Base-by-base conservation (phyloP, 92 coral and sea anemone species). In the Paragorgia papillata region DNA sequence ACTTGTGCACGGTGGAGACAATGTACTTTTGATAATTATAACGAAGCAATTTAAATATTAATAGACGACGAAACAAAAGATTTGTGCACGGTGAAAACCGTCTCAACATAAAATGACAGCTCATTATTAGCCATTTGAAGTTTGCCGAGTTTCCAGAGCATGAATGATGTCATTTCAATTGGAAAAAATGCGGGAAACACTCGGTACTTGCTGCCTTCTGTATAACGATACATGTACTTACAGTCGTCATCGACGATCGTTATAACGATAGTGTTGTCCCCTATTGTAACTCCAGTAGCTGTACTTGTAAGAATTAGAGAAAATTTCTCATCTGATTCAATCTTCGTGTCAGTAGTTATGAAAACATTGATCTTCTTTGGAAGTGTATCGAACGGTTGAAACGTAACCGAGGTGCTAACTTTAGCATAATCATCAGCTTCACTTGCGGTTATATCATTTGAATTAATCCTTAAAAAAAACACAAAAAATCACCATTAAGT, bases 161-260 rank as follows among this genome's bases (percentile, higher is more conserved):
- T n/a, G n/a, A n/a, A n/a, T n/a, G n/a, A n/a, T n/a, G n/a, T n/a
- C n/a, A n/a, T n/a, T n/a, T n/a, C n/a, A n/a, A n/a, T n/a, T n/a
- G n/a, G n/a, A n/a, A n/a, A n/a, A n/a, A n/a, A n/a, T n/a, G n/a
- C n/a, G n/a, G n/a, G n/a, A n/a, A n/a, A n/a, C n/a, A n/a, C n/a
- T n/a, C n/a, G n/a, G n/a, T n/a, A n/a, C n/a, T n/a, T n/a, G n/a
- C n/a, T n/a, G n/a, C n/a, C n/a, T n/a, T n/a, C n/a, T n/a, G n/a
- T n/a, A n/a, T n/a, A n/a, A n/a, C n/a, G n/a, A 19, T 12, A 34
- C 9, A 54, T 12, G 15, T 28, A 28, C 80, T 70, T 58, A 81
- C 85, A 51, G 30, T 81, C 85, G 40, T 81, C 68, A 59, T 81
- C 85, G 21, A 0, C 13, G 28, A 81, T 81, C 6, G 50, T 18